Base-by-base conservation (phyloP, 2,888 invertebrate species). In the Eutolmus rufibarbis region DNA sequence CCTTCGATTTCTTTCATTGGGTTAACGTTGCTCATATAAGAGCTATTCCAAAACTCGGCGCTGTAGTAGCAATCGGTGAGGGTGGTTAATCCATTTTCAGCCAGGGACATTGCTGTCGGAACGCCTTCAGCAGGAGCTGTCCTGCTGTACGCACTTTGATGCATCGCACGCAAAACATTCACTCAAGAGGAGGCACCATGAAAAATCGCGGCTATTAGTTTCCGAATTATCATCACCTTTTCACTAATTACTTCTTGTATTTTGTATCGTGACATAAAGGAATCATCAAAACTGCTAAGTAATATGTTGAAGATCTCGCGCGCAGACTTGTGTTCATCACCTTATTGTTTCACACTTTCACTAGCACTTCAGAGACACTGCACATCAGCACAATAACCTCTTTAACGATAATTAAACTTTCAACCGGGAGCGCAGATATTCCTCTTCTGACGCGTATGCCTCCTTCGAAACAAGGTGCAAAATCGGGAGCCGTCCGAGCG, bases 1-100 rank as follows among this genome's bases (percentile, higher is more conserved):
- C 96, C 96, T 95, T 96, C 96, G 92, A 96, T 96, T 91, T 96
- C 95, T 92, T 96, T 95, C 95, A 96, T 96, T 34, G 96, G 96
- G 86, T 95, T 94, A 5, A 94, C 91, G 8, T 91, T 92, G 81
- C 91, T 91, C 57, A 92, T 91, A 89, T 94, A 93, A 51, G 93
- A 92, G 5, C 92, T 89, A 79, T 88, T 89, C 92, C 92, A 93
- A 89, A 91, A 92, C 87, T 92, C 92, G 31, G 91, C 89, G 88
- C 91, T 92, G 87, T 92, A 92, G 79, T 91, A 91, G 87, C 92
- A 93, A 89, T 93, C 92, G 88, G 91, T 90, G 82, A 92, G 89
- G 86, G 90, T 89, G 87, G 90, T 90, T 81, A 92, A 90, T 82
- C 91, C 91, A 88, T 90, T 92, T 87, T 92, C 91, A 89, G 91